A percentile compares a stretch with the other conserved stretches of the same genome.
Conservation (phyloP, 2,888 invertebrate species). For the Elegia similella region DNA sequence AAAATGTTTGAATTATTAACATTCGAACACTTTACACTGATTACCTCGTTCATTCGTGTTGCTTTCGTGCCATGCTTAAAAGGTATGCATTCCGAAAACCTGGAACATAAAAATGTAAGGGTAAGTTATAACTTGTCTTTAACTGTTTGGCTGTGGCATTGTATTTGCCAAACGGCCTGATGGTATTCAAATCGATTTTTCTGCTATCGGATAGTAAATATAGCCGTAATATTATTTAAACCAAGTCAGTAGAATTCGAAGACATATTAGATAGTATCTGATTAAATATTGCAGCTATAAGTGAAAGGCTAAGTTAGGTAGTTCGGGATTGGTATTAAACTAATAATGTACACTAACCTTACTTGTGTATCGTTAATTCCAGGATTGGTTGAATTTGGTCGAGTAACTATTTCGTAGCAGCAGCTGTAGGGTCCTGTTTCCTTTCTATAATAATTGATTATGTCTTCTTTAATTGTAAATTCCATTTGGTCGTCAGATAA, state of each 20-base stretch:
- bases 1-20: constrained; percentile 27
- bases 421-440: constrained; percentile 34
- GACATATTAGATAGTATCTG: no score
- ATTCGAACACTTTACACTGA: constrained; percentile 42
- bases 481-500: constrained; percentile 16
- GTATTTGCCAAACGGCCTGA: no score
- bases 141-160: background rate
- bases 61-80: constrained; percentile 40
- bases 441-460: constrained; percentile 33
- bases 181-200: no score
- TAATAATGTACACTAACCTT: constrained; percentile 37
- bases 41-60: constrained; percentile 41
- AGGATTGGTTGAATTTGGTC: constrained; percentile 26
- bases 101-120: constrained; percentile 27
- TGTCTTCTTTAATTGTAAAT: constrained; percentile 15
- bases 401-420: constrained; percentile 45
- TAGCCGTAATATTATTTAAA: no score
- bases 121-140: no score
- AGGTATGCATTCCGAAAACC: constrained; percentile 37
- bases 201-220: no score
- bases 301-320: no score
- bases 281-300: no score
- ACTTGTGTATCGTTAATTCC: constrained; percentile 38
- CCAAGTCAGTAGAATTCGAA: no score
- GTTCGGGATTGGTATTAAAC: no score